Conservation (phyloP, 1,140 invertebrate genomes). For the Nasonia longicornis region DNA sequence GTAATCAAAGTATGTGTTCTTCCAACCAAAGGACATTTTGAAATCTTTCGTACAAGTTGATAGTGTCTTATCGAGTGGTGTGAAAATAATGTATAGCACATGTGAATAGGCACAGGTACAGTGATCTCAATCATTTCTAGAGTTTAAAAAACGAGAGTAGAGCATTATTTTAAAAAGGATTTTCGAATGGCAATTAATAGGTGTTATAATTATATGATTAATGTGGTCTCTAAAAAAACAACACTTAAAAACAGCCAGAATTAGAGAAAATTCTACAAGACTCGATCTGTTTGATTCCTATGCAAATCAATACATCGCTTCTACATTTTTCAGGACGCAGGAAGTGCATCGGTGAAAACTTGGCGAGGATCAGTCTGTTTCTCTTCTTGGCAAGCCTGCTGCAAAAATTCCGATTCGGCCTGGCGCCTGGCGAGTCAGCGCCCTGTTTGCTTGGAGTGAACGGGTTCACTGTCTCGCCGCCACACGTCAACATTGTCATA, state of each 20-base stretch:
- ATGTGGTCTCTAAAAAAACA: neutral
- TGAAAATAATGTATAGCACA: neutral
- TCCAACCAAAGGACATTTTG: too few relatives aligned
- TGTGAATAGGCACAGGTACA: neutral
- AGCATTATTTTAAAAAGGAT: too few relatives aligned
- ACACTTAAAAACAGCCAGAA: neutral
- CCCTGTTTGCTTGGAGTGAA: slow-evolving; percentile 59
- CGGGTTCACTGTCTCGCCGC: slow-evolving; percentile 63
- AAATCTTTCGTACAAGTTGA: too few relatives aligned
- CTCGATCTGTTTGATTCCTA: slow-evolving; percentile 2
- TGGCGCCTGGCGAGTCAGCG: slow-evolving; percentile 53
- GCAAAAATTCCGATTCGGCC: slow-evolving; percentile 63
- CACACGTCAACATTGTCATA: slow-evolving; percentile 53
- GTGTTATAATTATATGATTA: too few relatives aligned
- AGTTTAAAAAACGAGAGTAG: neutral
- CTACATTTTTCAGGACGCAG: slow-evolving; percentile 56
- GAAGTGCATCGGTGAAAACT: slow-evolving; percentile 66
- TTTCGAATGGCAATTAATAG: too few relatives aligned
- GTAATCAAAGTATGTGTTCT: too few relatives aligned
- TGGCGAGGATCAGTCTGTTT: slow-evolving; percentile 66
- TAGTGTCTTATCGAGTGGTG: neutral
- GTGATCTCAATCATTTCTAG: too few relatives aligned
- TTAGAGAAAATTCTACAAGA: too few relatives aligned
- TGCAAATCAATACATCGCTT: neutral
- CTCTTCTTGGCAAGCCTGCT: slow-evolving; percentile 63